Base-by-base conservation (phyloP, 2,113 vertebrate genomes). In the Acanthisitta chloris region DNA sequence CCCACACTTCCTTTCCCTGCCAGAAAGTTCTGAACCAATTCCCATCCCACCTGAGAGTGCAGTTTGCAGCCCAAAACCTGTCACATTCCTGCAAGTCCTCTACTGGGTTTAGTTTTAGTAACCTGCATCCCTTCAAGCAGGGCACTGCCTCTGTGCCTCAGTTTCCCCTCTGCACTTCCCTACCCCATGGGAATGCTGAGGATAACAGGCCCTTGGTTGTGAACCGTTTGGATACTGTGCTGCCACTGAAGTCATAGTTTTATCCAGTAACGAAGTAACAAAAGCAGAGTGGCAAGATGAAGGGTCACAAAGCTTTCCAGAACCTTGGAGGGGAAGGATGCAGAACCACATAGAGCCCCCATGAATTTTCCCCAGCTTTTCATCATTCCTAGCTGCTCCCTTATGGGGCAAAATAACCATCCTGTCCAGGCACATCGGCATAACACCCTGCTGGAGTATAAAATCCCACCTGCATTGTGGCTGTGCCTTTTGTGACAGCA, bases 221-320 rank as follows among this genome's bases (percentile, higher is more conserved):
- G 8, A 80, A 40, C 43, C 2, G 0, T 62, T 70, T 2, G 1
- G 14, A 14, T 51, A 3, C 34, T 4, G 24, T 10, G 43, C 28
- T 76, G 52, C 49, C 64, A 48, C 64, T 1, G 10, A 78, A 58
- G 38, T 5, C 48, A 40, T 24, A 43, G 45, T 42, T 87, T 29
- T 23, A 64, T n/a, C n/a, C 14, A 34, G 62, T 48, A 64, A 52
- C 71, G 51, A 69, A 77, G 58, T 43, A 48, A 72, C 61, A 59
- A 76, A 90, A 79, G 5, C 33, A 81, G 46, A 26, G 14, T 1
- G 2, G 24, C 42, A 67, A 86, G 61, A 58, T 31, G 69, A 65
- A 36, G 33, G 42, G 12, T 42, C 46, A 54, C 0, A 1, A 80
- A 80, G 38, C 12, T 17, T 67, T 79, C 31, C 61, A 74, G 55